These are phyloP conservation scores for Rhyacophila evoluta DNA, from an alignment of 2,888 invertebrate genomes.

Conservation along the genomic window DNA sequence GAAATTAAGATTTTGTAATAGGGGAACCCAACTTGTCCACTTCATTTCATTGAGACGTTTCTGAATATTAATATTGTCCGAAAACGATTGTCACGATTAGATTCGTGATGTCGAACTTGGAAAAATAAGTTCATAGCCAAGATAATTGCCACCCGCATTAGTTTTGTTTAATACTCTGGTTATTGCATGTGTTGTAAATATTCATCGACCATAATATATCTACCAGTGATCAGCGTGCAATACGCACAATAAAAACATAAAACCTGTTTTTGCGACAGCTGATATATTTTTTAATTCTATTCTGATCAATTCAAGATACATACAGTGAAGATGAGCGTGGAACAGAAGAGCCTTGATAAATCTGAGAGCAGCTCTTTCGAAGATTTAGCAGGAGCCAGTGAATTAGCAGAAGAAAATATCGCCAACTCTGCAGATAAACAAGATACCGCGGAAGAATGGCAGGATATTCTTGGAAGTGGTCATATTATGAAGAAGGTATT, in stretches of 20 bases:
- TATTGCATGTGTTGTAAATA: neutral
- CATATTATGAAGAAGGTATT: slow-evolving; percentile 73
- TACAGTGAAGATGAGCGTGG: slow-evolving; percentile 35
- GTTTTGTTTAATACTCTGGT: neutral
- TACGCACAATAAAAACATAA: neutral
- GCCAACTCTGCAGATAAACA: slow-evolving; percentile 1
- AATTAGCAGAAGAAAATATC: slow-evolving; percentile 62
- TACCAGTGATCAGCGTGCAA: neutral
- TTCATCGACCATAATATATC: neutral
- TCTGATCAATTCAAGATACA: neutral
- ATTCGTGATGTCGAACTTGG: slow-evolving; percentile 1
- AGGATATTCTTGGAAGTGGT: slow-evolving; percentile 85
- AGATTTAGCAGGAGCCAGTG: slow-evolving; percentile 72
- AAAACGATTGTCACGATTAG: slow-evolving; percentile 12
- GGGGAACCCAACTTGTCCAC: neutral
- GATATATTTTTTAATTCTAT: neutral
- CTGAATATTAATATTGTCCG: neutral
- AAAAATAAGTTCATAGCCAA: neutral
- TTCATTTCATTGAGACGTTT: neutral
- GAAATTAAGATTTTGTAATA: too few relatives aligned
- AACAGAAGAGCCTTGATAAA: slow-evolving; percentile 59
- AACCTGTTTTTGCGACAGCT: neutral
- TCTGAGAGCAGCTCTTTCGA: slow-evolving; percentile 77
- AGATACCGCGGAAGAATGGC: slow-evolving; percentile 66
- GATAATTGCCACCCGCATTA: neutral